These are phyloP conservation scores for Saguinus midas DNA, from an alignment of 2,113 vertebrate species.

Conservation along the genomic window DNA sequence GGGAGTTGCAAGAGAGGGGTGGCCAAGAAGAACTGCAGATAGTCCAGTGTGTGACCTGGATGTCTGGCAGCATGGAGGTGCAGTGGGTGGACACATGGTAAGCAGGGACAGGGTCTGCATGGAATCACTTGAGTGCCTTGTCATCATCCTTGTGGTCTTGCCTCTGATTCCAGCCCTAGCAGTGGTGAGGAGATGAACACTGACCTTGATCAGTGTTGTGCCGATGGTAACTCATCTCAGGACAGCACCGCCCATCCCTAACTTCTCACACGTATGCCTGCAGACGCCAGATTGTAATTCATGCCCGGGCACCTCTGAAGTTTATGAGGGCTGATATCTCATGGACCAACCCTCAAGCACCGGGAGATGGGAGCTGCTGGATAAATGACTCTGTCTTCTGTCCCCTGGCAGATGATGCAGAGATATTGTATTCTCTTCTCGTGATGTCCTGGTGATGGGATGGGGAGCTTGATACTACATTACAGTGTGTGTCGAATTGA, in stretches of 20 bases:
- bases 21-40: too few species aligned
- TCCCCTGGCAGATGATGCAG: neutral
- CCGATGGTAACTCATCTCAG: rapidly evolving
- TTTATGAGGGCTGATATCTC: neutral
- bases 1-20: too few species aligned
- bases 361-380: neutral
- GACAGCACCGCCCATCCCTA: rapidly evolving
- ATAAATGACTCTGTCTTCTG: neutral
- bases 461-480: rapidly evolving
- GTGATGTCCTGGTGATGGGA: neutral
- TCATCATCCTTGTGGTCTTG: rapidly evolving
- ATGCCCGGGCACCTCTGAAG: rapidly evolving
- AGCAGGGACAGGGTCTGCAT: neutral
- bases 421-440: neutral
- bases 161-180: neutral
- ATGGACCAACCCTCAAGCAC: rapidly evolving
- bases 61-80: neutral
- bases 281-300: rapidly evolving
- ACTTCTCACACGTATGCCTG: rapidly evolving
- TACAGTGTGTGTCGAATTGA: rapidly evolving
- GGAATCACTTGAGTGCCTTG: rapidly evolving
- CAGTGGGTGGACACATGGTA: too few species aligned
- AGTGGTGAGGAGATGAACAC: rapidly evolving
- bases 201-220: rapidly evolving
- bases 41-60: rapidly evolving